Evolutionary conservation across 2,888 invertebrate species (phyloP).

Genomic region (Sinodicranocentrus sp.): DNA sequence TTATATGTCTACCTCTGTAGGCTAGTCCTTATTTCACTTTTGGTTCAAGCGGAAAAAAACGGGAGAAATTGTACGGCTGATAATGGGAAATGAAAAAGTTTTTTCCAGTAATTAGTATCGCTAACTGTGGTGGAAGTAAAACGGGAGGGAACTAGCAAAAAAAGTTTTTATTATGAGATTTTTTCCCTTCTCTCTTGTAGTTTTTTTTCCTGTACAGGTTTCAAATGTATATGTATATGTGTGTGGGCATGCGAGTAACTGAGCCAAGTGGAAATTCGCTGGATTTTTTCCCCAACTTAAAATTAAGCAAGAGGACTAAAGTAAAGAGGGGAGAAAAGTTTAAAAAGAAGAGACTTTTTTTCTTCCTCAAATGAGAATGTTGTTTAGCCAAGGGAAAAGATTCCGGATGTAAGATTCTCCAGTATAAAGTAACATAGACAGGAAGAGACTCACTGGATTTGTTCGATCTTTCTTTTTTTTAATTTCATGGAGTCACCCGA

Average conservation of each 20-base stretch:
- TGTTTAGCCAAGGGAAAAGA: slow-evolving; percentile 2
- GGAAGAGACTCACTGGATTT: neutral
- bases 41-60: no score
- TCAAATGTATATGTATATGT: neutral
- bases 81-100: slow-evolving; percentile 56
- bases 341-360: neutral
- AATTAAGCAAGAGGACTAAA: slow-evolving; percentile 8
- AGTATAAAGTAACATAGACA: no score
- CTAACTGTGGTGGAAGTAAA: slow-evolving; percentile 42
- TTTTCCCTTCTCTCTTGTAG: neutral
- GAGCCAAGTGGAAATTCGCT: neutral
- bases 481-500: neutral
- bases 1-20: no score
- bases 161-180: slow-evolving; percentile 27
- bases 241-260: neutral
- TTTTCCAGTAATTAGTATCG: slow-evolving; percentile 59
- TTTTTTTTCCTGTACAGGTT: neutral
- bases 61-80: slow-evolving; percentile 20
- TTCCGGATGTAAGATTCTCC: neutral
- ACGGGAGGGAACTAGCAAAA: slow-evolving; percentile 37
- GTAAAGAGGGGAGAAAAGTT: neutral
- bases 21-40: no score
- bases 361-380: neutral
- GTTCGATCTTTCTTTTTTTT: neutral
- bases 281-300: neutral